Evolutionary conservation across 2,113 vertebrate genomes (phyloP).

Genomic region (Apeltes quadracus): DNA sequence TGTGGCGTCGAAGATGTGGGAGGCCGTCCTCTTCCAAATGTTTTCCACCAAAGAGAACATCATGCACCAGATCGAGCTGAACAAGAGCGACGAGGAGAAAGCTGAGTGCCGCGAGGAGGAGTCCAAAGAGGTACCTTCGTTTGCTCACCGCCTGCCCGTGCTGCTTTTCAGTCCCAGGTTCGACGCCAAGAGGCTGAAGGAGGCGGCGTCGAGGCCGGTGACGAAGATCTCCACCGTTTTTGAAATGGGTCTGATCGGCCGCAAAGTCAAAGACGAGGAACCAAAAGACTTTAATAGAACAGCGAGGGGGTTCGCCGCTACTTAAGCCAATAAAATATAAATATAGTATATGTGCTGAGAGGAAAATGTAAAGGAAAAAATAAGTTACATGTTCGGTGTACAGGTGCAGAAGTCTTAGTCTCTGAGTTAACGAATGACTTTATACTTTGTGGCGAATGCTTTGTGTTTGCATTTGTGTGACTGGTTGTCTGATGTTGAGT

Average conservation of each 20-base stretch:
- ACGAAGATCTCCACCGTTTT: slow-evolving; percentile 78
- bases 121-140: slow-evolving; percentile 73
- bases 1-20: slow-evolving; percentile 89
- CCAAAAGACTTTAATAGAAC: slow-evolving; percentile 91
- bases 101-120: slow-evolving; percentile 37
- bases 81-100: slow-evolving; percentile 68
- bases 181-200: slow-evolving; percentile 90
- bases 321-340: slow-evolving; percentile 42
- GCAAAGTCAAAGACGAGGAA: slow-evolving; percentile 81
- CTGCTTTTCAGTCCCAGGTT: slow-evolving; percentile 90
- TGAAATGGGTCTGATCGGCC: slow-evolving; percentile 82
- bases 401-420: slow-evolving; percentile 51
- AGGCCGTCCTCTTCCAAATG: slow-evolving; percentile 91
- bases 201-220: slow-evolving; percentile 85
- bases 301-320: slow-evolving; percentile 84
- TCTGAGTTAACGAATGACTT: slow-evolving; percentile 35
- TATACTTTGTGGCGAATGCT: slow-evolving; percentile 68
- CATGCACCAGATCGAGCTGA: slow-evolving; percentile 80
- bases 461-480: slow-evolving; percentile 43
- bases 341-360: slow-evolving; percentile 30
- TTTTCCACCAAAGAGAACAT: slow-evolving; percentile 81
- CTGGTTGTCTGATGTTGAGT: slow-evolving; percentile 41
- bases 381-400: slow-evolving; percentile 55
- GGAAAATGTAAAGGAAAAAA: slow-evolving; percentile 33
- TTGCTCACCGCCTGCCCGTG: slow-evolving; percentile 83